Base-by-base conservation (phyloP, 2,797 vertebrate species). In the Sylvilagus floridanus region DNA sequence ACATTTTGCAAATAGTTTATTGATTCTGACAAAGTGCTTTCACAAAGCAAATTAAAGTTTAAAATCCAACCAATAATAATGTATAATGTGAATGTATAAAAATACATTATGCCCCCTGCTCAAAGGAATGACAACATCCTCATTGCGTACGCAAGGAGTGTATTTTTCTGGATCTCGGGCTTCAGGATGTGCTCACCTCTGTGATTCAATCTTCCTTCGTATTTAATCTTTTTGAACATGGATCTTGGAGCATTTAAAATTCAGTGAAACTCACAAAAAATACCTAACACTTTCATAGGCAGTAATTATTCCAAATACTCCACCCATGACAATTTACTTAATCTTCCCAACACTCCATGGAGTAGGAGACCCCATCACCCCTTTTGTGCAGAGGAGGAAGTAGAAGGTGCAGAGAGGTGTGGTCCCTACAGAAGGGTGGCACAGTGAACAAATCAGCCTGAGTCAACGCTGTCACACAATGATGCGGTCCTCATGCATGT, bases 11-110 rank as follows among this genome's bases (percentile, higher is more conserved):
- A 76, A 84, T 71, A 77, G 42, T 9, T 78, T 76, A 75, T 83
- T 84, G 37, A 96, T 68, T 63, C 78, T 86, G 75, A 93, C 26
- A 50, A 90, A 93, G 26, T 88, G n/a, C 78, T 92, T 96, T 75
- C n/a, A 62, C 35, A 77, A 63, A 62, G 30, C 9, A 54, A 84
- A 63, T 37, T 93, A 28, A 89, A 77, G 28, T 71, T 76, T 92
- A 84, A 86, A 81, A 35, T 16, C 10, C 68, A 79, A 12, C 22
- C 24, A 66, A 71, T n/a, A 82, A 19, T 30, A 84, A 71, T 79
- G 28, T 5, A 37, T 42, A 76, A 50, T 42, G 30, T 37, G 79
- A 85, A 88, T 14, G 30, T 37, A 60, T 32, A 63, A 94, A 72
- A 84, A 86, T 8, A 52, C 4, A 24, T 63, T 66, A 9, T 21